Base-by-base conservation (phyloP, 2,888 invertebrate species). In the Cantharis rufa region DNA sequence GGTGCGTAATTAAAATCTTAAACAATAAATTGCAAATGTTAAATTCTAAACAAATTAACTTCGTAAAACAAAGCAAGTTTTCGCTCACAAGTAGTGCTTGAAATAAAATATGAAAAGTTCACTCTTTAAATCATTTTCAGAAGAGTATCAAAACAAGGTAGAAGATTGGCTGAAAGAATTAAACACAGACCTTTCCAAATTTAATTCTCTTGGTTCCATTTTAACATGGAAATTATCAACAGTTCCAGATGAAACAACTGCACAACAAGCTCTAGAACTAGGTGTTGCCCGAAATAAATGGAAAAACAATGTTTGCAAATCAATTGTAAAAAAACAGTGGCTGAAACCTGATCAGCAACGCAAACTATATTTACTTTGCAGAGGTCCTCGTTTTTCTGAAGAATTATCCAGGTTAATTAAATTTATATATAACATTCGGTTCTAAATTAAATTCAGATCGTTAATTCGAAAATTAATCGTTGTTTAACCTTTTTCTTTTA, bases 351-450 rank as follows among this genome's bases (percentile, higher is more conserved):
- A 84, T 72, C 90, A 91, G 79, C 84, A 83, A 69, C 88, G 92
- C 77, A 91, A 91, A 88, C 85, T 90, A 71, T 90, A 90, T 86
- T 86, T 93, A 11, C 82, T 93, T 63, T 94, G 94, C 82, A 88
- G 92, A 81, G 93, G 93, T 63, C 92, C 93, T 0, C 90, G 88
- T 72, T 93, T 89, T 83, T 90, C 89, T 3, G 87, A 88, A 66
- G 84, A 89, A 69, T 90, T 92, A 84, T 89, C 90, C 10, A 89
- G 90, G 92, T 92, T 86, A 82, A 85, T 84, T 71, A 71, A 24
- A 27, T 70, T 24, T 66, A 7, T 64, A 21, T 16, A 24, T 0
- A 24, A 9, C 7, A 15, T 15, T 21, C 3, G n/a, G 18, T 24
- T 21, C 32, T 10, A 28, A 13, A n/a, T 48, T 48, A 9, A n/a